These are phyloP conservation scores for Dolichomitus sp. DNA, from an alignment of 2,888 invertebrate species.

Conservation along the genomic window DNA sequence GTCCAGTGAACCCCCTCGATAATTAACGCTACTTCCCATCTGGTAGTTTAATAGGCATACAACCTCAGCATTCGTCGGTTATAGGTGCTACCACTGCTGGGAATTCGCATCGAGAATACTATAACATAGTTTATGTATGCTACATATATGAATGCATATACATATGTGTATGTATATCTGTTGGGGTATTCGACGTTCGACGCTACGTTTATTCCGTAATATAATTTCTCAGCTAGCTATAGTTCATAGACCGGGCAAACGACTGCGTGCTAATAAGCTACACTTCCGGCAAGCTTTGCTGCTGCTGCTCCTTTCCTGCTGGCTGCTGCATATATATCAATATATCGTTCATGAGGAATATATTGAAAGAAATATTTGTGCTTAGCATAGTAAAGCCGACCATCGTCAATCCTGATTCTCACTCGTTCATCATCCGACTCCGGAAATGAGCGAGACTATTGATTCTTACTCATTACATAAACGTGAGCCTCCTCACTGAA, in stretches of 20 bases:
- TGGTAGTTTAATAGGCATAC: constrained; percentile 69
- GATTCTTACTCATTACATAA: constrained; percentile 23
- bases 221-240: constrained; percentile 56
- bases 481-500: neutral
- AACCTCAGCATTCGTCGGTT: constrained; percentile 63
- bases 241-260: constrained; percentile 56
- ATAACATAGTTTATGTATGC: constrained; percentile 19
- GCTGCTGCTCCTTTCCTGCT: constrained; percentile 1
- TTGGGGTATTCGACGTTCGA: constrained; percentile 54
- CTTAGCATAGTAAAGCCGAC: constrained; percentile 45
- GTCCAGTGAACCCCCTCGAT: constrained; percentile 67
- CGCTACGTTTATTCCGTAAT: constrained; percentile 57
- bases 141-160: neutral
- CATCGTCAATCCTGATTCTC: constrained; percentile 49
- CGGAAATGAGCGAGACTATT: constrained; percentile 43
- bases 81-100: constrained; percentile 50
- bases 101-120: constrained; percentile 60
- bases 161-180: constrained; percentile 3
- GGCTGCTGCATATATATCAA: constrained; percentile 22
- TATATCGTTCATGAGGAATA: constrained; percentile 51
- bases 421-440: constrained; percentile 45
- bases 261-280: constrained; percentile 62
- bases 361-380: constrained; percentile 49
- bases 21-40: constrained; percentile 74
- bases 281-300: constrained; percentile 61